These are phyloP conservation scores for Zonitis immaculata DNA, from an alignment of 2,888 invertebrate genomes.

Conservation along the genomic window DNA sequence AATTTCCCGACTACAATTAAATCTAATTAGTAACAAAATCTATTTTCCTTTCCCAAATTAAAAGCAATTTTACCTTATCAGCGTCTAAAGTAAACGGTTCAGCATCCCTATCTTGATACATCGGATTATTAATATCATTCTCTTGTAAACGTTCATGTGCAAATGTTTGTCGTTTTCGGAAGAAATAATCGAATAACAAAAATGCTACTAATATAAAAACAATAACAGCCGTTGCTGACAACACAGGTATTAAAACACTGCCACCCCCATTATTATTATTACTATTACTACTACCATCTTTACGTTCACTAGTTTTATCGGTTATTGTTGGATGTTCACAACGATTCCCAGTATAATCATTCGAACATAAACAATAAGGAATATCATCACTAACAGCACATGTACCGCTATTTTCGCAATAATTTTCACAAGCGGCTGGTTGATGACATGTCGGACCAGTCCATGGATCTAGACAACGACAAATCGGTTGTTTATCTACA, in stretches of 20 bases:
- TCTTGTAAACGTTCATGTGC: conserved; percentile 76
- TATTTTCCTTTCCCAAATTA: too few species aligned
- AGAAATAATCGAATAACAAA: conserved; percentile 36
- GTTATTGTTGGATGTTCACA: conserved; percentile 42
- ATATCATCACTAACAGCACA: conserved; percentile 47
- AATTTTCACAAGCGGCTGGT: conserved; percentile 48
- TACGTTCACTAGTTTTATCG: conserved; percentile 11
- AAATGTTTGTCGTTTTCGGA: conserved; percentile 53
- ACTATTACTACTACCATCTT: too few species aligned
- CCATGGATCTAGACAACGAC: conserved; percentile 57
- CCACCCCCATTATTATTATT: conserved; percentile 11
- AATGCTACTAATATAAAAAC: conserved; percentile 34
- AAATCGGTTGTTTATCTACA: conserved; percentile 50
- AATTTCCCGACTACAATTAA: conserved; percentile 59
- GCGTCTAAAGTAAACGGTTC: conserved; percentile 56
- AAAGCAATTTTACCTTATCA: conserved; percentile 58
- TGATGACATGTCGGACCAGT: conserved; percentile 54
- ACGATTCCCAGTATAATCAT: conserved; percentile 48
- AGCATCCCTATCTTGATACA: conserved; percentile 72
- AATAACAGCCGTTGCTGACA: conserved; percentile 33
- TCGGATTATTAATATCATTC: conserved; percentile 80
- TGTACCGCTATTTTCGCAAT: conserved; percentile 54
- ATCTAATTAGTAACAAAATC: conserved; percentile 2
- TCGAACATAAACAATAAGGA: conserved; percentile 48
- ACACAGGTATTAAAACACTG: conserved; percentile 30